Conservation (phyloP, 2,888 invertebrate species). For the Drosophila subquinaria region DNA sequence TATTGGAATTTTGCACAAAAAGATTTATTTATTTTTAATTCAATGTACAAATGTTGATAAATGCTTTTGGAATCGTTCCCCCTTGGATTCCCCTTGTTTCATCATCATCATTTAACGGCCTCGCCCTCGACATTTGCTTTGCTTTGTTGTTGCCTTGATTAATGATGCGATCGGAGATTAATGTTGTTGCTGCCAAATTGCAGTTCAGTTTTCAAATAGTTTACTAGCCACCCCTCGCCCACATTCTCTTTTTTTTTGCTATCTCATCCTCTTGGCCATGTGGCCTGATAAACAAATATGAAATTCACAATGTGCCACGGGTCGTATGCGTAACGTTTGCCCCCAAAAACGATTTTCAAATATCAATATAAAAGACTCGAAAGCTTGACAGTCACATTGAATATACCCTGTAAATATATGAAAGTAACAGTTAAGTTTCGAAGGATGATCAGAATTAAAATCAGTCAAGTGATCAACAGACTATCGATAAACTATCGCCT, state of each 20-base stretch:
- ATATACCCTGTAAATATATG: no score
- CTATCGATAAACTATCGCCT: not conserved
- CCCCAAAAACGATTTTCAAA: slow-evolving; percentile 10
- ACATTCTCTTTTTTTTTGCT: not conserved
- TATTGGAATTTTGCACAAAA: slow-evolving; percentile 36
- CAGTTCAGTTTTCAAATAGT: slow-evolving; percentile 50
- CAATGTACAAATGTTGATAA: slow-evolving; percentile 73
- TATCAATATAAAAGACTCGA: slow-evolving; percentile 8
- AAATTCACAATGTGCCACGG: slow-evolving; percentile 25
- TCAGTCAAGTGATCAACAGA: not conserved
- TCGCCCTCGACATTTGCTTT: slow-evolving; percentile 25
- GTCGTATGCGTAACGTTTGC: slow-evolving; percentile 34
- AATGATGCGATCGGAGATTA: slow-evolving; percentile 72
- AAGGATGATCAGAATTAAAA: no score
- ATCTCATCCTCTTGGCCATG: slow-evolving; percentile 17
- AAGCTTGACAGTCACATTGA: not conserved
- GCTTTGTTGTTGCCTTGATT: slow-evolving; percentile 64
- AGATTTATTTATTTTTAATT: slow-evolving; percentile 67
- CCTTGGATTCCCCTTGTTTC: not conserved
- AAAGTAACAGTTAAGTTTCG: no score
- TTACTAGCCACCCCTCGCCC: not conserved
- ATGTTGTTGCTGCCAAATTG: slow-evolving; percentile 63
- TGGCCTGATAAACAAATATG: slow-evolving; percentile 42
- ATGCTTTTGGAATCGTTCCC: slow-evolving; percentile 47
- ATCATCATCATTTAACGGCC: not conserved